Evolutionary conservation across 1,140 invertebrate genomes (phyloP).

Genomic region (Halictus rubicundus): DNA sequence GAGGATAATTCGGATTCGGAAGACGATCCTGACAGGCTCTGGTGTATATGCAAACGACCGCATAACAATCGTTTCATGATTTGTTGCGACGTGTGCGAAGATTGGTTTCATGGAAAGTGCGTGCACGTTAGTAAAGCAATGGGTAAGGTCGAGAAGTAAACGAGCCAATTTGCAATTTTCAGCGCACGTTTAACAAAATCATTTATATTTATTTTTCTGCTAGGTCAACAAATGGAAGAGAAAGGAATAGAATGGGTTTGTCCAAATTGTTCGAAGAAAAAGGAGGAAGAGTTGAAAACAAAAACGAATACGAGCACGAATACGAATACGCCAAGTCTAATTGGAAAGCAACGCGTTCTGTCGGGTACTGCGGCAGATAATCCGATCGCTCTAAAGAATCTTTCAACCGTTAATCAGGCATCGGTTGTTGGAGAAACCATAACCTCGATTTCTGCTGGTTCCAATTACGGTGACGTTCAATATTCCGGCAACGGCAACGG

Average conservation of each 20-base stretch:
- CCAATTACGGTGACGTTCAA: slow-evolving; percentile 14
- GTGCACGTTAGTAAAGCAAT: slow-evolving; percentile 95
- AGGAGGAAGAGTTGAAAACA: slow-evolving; percentile 73
- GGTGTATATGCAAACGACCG: slow-evolving; percentile 97
- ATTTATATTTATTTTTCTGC: neutral
- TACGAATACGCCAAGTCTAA: neutral
- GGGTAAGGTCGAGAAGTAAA: slow-evolving; percentile 79
- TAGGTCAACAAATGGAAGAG: slow-evolving; percentile 92
- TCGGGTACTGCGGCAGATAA: slow-evolving; percentile 27
- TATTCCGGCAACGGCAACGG: slow-evolving; percentile 26
- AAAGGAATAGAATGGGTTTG: slow-evolving; percentile 95
- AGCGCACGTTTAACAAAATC: too few species aligned
- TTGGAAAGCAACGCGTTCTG: slow-evolving; percentile 50
- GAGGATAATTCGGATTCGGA: slow-evolving; percentile 87
- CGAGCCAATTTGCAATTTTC: too few species aligned
- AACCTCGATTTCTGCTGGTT: slow-evolving; percentile 12
- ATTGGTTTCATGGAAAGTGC: slow-evolving; percentile 98
- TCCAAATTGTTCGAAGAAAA: slow-evolving; percentile 89
- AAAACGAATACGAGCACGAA: slow-evolving; percentile 47
- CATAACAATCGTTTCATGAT: slow-evolving; percentile 99
- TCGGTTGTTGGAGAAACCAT: slow-evolving; percentile 19
- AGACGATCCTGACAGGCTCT: slow-evolving; percentile 96
- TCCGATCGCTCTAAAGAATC: neutral
- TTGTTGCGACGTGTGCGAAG: slow-evolving; percentile 96
- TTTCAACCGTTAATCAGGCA: neutral